Conservation (phyloP, 2,113 vertebrate genomes). For the Ranitomeya variabilis region DNA sequence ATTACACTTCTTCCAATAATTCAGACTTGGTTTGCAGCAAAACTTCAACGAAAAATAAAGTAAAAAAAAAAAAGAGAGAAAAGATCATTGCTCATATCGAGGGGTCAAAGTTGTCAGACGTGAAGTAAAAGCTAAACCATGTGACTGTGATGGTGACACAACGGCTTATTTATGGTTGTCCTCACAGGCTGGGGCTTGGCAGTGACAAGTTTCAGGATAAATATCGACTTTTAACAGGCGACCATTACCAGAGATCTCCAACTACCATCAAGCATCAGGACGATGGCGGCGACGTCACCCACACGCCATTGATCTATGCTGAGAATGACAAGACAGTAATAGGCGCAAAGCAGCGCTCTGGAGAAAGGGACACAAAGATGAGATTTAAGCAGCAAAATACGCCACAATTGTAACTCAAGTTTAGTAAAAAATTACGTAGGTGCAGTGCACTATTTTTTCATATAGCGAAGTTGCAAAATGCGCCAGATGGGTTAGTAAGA, state of each 20-base stretch:
- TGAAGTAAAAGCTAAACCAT: slow-evolving; percentile 39
- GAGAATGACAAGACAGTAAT: too few species aligned
- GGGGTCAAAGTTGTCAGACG: slow-evolving; percentile 63
- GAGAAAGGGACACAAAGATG: too few species aligned
- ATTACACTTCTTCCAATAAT: slow-evolving; percentile 56
- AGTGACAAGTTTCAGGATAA: slow-evolving; percentile 64
- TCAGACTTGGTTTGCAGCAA: slow-evolving; percentile 57
- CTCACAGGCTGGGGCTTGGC: slow-evolving; percentile 62
- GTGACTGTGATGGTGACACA: slow-evolving; percentile 59
- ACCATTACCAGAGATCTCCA: slow-evolving; percentile 58
- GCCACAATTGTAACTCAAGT: too few species aligned
- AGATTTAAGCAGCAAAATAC: too few species aligned
- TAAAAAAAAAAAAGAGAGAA: background rate
- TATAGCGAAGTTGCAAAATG: too few species aligned
- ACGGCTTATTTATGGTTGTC: slow-evolving; percentile 65
- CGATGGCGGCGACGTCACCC: slow-evolving; percentile 51
- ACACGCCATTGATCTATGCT: background rate
- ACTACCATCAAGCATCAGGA: slow-evolving; percentile 56
- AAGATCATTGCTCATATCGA: slow-evolving; percentile 46
- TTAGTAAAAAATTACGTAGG: too few species aligned
- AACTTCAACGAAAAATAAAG: slow-evolving; percentile 47
- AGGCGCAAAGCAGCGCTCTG: too few species aligned
- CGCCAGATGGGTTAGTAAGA: too few species aligned
- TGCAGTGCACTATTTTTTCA: too few species aligned
- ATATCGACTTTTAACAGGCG: slow-evolving; percentile 63